phyloP scores from a whole-genome alignment of 1,140 invertebrate genomes.

The Chironomus tepperi region DNA sequence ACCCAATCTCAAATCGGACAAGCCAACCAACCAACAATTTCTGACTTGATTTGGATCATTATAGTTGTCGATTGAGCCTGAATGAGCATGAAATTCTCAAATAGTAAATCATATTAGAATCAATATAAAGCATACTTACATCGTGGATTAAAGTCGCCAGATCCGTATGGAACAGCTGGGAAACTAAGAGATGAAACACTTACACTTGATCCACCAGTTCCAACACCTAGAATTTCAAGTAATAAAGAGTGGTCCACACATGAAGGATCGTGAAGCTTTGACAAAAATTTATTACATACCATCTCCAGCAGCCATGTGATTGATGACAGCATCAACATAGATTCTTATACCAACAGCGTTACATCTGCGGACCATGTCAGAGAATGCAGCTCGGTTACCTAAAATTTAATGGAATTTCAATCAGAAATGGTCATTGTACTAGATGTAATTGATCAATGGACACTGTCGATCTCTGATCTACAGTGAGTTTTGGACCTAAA shows the following conservation, averaged over 20 bases:
- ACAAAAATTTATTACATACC: no score
- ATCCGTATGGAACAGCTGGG: constrained; percentile 47
- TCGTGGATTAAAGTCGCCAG: constrained; percentile 46
- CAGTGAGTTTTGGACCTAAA: no score
- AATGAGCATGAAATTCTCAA: background rate
- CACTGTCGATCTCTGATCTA: constrained; percentile 51
- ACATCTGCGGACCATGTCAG: constrained; percentile 65
- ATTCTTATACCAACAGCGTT: constrained; percentile 66
- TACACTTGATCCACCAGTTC: background rate
- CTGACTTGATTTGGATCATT: constrained; percentile 45
- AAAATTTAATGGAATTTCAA: no score
- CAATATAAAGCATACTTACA: background rate
- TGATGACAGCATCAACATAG: constrained; percentile 64
- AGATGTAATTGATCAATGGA: no score
- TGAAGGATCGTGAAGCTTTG: no score
- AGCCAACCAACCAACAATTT: constrained; percentile 61
- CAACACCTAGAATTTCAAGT: constrained; percentile 34
- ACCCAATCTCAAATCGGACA: constrained; percentile 62
- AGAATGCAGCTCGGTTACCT: constrained; percentile 40
- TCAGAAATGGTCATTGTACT: no score
- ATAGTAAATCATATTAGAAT: background rate
- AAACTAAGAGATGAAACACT: constrained; percentile 36
- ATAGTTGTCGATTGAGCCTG: constrained; percentile 47
- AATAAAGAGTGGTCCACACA: no score
- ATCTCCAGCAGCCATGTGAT: constrained; percentile 61